phyloP scores from a whole-genome alignment of 2,113 vertebrate genomes.

The Circaetus gallicus region DNA sequence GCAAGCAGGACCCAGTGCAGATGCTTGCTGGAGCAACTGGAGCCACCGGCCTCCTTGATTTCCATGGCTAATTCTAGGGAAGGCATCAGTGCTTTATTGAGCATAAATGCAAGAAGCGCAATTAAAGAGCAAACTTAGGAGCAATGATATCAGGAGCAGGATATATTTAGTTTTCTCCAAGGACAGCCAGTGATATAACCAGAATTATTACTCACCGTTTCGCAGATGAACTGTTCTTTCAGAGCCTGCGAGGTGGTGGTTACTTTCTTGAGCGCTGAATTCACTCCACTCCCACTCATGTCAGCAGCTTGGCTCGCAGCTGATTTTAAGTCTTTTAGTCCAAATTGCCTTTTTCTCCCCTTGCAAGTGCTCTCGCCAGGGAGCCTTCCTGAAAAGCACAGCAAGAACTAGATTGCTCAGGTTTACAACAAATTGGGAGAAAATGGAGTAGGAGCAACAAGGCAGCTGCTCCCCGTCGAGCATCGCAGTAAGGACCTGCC shows the following conservation, averaged over 20 bases:
- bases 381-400: constrained; percentile 3
- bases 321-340: background rate
- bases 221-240: background rate
- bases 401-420: background rate
- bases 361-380: background rate
- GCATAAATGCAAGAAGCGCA: background rate
- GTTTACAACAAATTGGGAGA: background rate
- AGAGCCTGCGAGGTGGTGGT: background rate
- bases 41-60: background rate
- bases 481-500: background rate
- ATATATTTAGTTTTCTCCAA: constrained; percentile 15
- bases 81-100: background rate
- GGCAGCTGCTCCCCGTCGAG: background rate
- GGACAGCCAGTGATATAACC: background rate
- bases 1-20: background rate
- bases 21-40: background rate
- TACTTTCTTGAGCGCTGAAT: constrained; percentile 6
- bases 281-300: constrained; percentile 21
- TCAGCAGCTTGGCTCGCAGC: background rate
- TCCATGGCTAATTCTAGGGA: background rate
- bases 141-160: background rate
- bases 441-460: background rate
- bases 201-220: constrained; percentile 12
- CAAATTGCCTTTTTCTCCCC: background rate
- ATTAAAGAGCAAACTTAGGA: background rate